Conservation (phyloP, 2,888 invertebrate species). For the Poecilobothrus nobilitatus region DNA sequence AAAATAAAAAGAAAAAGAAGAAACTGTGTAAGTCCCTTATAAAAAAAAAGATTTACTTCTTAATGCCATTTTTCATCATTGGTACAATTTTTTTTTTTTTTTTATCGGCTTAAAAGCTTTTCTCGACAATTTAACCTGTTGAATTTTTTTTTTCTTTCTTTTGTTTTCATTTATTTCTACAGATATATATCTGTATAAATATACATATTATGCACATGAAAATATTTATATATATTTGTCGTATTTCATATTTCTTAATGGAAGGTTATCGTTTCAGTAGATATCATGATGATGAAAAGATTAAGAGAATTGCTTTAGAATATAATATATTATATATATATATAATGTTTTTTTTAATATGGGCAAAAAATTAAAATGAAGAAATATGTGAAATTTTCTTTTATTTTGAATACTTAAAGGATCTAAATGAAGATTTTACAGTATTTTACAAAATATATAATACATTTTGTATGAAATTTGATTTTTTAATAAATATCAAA, state of each 20-base stretch:
- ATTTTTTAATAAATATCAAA: no score
- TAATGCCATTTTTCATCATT: neutral
- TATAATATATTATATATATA: neutral
- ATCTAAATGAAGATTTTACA: no score
- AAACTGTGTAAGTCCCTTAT: neutral
- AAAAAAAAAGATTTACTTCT: neutral
- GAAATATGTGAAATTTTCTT: no score
- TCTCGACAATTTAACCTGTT: conserved; percentile 17
- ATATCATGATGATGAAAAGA: neutral
- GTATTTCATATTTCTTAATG: neutral
- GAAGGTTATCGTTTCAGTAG: neutral
- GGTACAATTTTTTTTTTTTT: neutral
- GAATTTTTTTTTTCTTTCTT: conserved; percentile 13
- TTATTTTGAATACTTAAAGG: no score
- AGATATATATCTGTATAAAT: neutral
- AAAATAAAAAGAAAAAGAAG: neutral
- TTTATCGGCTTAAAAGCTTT: conserved; percentile 19
- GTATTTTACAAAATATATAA: no score
- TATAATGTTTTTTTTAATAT: no score
- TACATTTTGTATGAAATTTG: no score
- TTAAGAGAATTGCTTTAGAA: neutral
- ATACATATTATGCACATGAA: neutral
- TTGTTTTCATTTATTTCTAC: neutral
- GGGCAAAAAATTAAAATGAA: no score
- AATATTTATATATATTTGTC: neutral